Conservation (phyloP, 2,113 vertebrate species). For the Hippocampus guttulatus region DNA sequence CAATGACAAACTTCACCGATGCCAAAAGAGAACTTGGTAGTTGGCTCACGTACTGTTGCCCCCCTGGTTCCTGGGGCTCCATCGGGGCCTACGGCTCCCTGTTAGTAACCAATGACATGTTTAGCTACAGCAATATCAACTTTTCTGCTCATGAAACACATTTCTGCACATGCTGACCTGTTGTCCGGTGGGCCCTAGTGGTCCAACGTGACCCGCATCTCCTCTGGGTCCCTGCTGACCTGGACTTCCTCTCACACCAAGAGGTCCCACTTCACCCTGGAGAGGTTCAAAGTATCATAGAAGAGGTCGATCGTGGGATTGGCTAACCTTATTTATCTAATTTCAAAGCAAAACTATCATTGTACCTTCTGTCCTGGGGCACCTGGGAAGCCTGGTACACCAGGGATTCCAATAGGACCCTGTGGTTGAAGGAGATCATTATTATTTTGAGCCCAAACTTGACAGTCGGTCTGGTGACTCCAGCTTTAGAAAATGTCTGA, state of each 20-base stretch:
- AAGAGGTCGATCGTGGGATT: background rate
- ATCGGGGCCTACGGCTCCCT: constrained; percentile 54
- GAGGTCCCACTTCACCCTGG: constrained; percentile 90
- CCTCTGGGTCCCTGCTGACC: constrained; percentile 90
- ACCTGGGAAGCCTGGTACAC: constrained; percentile 88
- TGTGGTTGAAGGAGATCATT: constrained; percentile 40
- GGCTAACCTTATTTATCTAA: background rate
- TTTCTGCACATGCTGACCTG: constrained; percentile 64
- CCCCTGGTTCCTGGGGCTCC: constrained; percentile 54
- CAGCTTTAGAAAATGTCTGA: background rate
- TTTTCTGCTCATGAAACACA: background rate
- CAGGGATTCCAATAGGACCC: constrained; percentile 87
- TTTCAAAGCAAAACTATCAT: background rate
- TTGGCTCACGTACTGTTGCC: constrained; percentile 34
- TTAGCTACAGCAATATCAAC: background rate
- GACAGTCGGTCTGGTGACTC: background rate
- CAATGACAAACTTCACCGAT: background rate
- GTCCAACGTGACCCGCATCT: constrained; percentile 80
- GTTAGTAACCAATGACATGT: background rate
- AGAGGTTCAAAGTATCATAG: background rate
- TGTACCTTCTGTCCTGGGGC: constrained; percentile 88
- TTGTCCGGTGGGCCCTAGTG: constrained; percentile 76
- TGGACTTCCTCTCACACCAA: constrained; percentile 85
- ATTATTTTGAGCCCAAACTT: background rate
- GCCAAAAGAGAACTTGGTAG: background rate